phyloP scores from a whole-genome alignment of 2,113 vertebrate genomes.

The human region GRCh38 chr4:53960501-53961000 shows the following conservation, averaged over 20 bases:
- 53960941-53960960: background rate
- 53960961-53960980: background rate
- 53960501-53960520: background rate
- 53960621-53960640: no score
- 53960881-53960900: no score
- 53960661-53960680: no score
- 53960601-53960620: background rate
- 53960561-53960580: no score
- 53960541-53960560: no score
- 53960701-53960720: no score
- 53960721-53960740: background rate
- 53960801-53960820: background rate
- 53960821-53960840: background rate
- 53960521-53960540: no score
- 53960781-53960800: background rate
- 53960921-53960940: fast-evolving
- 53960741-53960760: background rate
- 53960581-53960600: background rate
- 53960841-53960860: background rate
- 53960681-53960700: no score
- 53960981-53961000: fast-evolving
- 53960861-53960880: background rate
- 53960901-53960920: background rate
- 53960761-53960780: background rate
- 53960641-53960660: no score